Conservation (phyloP, 2,797 vertebrate genomes). For the Lemur catta region DNA sequence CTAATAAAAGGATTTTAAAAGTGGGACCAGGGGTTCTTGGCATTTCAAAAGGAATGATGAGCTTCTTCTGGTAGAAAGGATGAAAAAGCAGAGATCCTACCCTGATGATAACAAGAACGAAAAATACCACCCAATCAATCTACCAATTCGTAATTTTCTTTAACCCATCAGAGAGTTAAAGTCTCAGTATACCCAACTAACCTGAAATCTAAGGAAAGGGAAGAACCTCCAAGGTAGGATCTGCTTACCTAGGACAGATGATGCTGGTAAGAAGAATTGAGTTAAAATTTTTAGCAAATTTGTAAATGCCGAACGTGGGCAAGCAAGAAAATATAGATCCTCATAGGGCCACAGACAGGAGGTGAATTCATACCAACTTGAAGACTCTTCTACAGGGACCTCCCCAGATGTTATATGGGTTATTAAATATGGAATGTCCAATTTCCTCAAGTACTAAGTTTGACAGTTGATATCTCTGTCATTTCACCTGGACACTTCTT, state of each 20-base stretch:
- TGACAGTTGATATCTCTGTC: no score
- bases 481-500: no score
- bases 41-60: background rate
- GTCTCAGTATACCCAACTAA: background rate
- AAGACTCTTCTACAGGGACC: background rate
- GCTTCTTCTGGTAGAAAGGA: background rate
- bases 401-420: background rate
- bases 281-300: background rate
- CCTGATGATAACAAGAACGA: background rate
- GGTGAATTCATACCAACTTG: background rate
- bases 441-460: no score
- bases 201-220: background rate
- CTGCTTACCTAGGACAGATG: background rate
- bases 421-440: no score
- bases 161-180: background rate
- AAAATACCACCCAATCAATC: background rate
- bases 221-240: background rate
- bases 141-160: background rate
- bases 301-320: background rate
- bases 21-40: background rate
- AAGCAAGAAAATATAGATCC: background rate
- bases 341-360: background rate
- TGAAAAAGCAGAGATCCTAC: background rate
- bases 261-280: background rate
- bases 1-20: background rate